Evolutionary conservation across 2,113 vertebrate species (phyloP).

Genomic region (Albula glossodonta): DNA sequence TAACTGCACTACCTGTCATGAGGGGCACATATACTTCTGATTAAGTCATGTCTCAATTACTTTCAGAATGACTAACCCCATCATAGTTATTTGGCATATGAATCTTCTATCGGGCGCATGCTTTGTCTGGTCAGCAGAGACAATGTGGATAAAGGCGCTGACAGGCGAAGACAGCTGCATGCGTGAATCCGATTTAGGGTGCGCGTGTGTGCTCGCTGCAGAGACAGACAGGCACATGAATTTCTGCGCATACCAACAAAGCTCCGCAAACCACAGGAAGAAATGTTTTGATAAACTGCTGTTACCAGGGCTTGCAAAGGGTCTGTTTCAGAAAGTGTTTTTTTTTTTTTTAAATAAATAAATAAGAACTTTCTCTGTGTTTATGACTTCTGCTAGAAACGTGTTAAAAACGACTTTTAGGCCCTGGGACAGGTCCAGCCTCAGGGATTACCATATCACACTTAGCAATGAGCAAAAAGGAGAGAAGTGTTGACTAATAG

Average conservation of each 20-base stretch:
- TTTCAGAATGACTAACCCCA: background rate
- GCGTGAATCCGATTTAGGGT: background rate
- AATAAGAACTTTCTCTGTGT: background rate
- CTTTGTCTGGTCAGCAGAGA: slow-evolving; percentile 49
- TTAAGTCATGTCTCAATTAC: background rate
- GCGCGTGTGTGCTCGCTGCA: slow-evolving; percentile 19
- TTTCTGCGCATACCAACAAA: slow-evolving; percentile 56
- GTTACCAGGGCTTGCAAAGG: slow-evolving; percentile 49
- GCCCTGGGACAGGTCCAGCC: too few species aligned
- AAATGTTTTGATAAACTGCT: slow-evolving; percentile 52
- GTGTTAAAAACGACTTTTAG: background rate
- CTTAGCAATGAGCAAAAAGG: background rate
- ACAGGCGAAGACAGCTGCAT: slow-evolving; percentile 15
- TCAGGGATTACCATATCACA: too few species aligned
- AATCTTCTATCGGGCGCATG: slow-evolving; percentile 2
- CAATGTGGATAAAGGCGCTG: slow-evolving; percentile 47
- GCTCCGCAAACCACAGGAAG: slow-evolving; percentile 69
- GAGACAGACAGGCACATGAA: slow-evolving; percentile 48
- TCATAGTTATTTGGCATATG: background rate
- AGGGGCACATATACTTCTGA: background rate
- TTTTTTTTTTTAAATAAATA: background rate
- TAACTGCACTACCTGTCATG: background rate
- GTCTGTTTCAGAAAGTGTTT: slow-evolving; percentile 49
- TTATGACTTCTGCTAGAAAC: background rate
- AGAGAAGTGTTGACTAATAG: background rate